A percentile compares a stretch with the other conserved stretches of the same genome.
Evolutionary conservation across 1,140 invertebrate species (phyloP).

Genomic region (Solenopsis fugax): DNA sequence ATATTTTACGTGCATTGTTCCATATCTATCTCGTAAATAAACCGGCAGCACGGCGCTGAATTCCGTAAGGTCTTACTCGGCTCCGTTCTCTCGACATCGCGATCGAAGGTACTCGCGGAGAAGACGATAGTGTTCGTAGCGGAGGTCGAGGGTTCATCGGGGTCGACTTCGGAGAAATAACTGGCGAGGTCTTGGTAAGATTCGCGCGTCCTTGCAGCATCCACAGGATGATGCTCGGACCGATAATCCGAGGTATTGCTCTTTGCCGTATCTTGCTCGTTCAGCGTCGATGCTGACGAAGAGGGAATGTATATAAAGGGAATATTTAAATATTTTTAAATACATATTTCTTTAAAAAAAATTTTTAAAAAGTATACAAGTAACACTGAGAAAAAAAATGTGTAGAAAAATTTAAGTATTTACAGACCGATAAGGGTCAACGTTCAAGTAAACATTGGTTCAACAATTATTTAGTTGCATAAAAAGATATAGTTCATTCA

Average conservation of each 20-base stretch:
- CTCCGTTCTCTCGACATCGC: slow-evolving; percentile 46
- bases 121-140: slow-evolving; percentile 24
- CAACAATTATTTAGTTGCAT: too few species aligned
- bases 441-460: too few species aligned
- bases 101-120: slow-evolving; percentile 56
- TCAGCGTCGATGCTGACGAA: slow-evolving; percentile 52
- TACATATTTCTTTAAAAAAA: not conserved
- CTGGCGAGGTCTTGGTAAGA: slow-evolving; percentile 40
- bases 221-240: slow-evolving; percentile 36
- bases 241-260: slow-evolving; percentile 41
- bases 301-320: not conserved
- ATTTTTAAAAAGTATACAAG: not conserved
- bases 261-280: slow-evolving; percentile 29
- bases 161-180: slow-evolving; percentile 59
- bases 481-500: too few species aligned
- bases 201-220: slow-evolving; percentile 55
- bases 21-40: slow-evolving; percentile 41
- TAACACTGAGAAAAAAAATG: too few species aligned
- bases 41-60: not conserved
- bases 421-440: too few species aligned
- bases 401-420: too few species aligned
- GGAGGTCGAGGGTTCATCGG: slow-evolving; percentile 68
- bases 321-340: not conserved
- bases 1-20: slow-evolving; percentile 3
- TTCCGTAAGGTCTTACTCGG: slow-evolving; percentile 54